Percentiles rank a stretch among this genome's conserved stretches.
Conservation (phyloP, 2,113 vertebrate species). For the Ivindomyrus marchei region DNA sequence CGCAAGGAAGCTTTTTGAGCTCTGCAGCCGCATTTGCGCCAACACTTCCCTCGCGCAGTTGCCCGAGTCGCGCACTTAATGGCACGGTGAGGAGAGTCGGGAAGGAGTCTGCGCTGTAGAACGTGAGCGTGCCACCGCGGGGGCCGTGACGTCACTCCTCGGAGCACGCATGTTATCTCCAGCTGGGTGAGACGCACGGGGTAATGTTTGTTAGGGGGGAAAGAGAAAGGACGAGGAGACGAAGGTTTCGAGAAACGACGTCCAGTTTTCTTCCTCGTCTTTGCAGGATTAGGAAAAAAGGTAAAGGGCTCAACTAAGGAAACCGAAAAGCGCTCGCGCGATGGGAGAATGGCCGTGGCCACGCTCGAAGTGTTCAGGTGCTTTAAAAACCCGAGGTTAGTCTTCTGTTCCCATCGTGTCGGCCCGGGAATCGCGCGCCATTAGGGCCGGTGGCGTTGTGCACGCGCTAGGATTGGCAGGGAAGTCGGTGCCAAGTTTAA, state of each 20-base stretch:
- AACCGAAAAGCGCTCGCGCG: not conserved
- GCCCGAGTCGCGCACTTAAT: constrained; percentile 23
- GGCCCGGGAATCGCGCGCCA: constrained; percentile 40
- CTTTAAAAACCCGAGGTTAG: constrained; percentile 6
- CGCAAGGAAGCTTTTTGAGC: not conserved
- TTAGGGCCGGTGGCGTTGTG: constrained; percentile 37
- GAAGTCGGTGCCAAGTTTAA: constrained; percentile 13
- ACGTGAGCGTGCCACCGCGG: constrained; percentile 27
- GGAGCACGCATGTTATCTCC: constrained; percentile 34
- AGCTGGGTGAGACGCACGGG: constrained; percentile 44
- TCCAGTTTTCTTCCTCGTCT: constrained; percentile 12
- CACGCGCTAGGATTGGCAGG: constrained; percentile 31
- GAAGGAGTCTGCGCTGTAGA: constrained; percentile 24
- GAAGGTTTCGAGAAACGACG: constrained; percentile 20
- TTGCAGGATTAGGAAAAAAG: constrained; percentile 22
- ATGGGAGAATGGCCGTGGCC: constrained; percentile 1
- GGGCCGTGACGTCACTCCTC: constrained; percentile 32
- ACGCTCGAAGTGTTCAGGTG: constrained; percentile 19
- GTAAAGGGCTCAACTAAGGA: constrained; percentile 21
- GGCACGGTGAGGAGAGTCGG: not conserved
- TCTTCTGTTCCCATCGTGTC: constrained; percentile 15
- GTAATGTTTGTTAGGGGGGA: constrained; percentile 33
- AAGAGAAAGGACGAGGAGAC: constrained; percentile 16
- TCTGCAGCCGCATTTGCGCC: not conserved
- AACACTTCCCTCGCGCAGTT: not conserved